Percentiles rank a stretch among this genome's conserved stretches.
phyloP scores from a whole-genome alignment of 2,113 vertebrate genomes.

The Nettapus auritus region DNA sequence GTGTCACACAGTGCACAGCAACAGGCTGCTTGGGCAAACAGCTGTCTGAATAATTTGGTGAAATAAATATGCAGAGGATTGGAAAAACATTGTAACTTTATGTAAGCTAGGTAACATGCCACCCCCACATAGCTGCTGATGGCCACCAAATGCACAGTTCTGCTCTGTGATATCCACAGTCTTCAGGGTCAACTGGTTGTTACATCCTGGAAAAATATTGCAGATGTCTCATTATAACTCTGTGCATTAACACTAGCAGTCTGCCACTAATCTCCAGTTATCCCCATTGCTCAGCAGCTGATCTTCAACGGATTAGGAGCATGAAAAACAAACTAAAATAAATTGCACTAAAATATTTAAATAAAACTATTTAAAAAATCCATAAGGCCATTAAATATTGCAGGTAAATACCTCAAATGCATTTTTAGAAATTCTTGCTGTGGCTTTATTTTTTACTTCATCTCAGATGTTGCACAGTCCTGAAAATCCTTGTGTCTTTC shows the following conservation, averaged over 20 bases:
- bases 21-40: neutral
- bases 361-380: neutral
- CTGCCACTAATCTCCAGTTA: neutral
- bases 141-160: neutral
- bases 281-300: neutral
- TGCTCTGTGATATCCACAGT: neutral
- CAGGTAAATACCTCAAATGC: neutral
- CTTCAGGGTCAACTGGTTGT: neutral
- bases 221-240: neutral
- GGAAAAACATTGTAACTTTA: neutral
- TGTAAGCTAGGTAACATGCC: neutral
- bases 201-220: neutral
- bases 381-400: neutral
- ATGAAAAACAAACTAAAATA: neutral
- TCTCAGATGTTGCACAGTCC: neutral
- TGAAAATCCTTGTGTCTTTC: neutral
- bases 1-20: neutral
- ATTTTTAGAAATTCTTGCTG: neutral
- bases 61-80: neutral
- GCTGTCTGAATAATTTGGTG: neutral
- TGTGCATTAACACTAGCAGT: neutral
- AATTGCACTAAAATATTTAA: neutral
- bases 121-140: neutral
- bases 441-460: neutral
- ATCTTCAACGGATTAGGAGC: neutral